phyloP scores from a whole-genome alignment of 2,888 invertebrate genomes.

The Amphipoea lucens region DNA sequence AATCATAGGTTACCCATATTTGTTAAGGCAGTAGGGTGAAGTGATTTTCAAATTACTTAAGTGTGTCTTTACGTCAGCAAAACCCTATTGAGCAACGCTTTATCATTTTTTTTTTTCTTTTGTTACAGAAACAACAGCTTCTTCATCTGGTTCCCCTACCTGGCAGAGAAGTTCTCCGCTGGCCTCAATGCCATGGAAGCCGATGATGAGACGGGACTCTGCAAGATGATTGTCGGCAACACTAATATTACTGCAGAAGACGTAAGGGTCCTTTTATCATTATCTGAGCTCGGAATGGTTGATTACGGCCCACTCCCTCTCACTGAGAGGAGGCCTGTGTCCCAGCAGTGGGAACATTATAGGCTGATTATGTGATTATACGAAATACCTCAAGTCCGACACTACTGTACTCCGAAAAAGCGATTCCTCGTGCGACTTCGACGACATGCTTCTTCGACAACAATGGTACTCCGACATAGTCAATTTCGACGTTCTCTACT shows the following conservation, averaged over 20 bases:
- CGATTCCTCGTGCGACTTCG: too few species aligned
- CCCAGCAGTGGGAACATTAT: too few species aligned
- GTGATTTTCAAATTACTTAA: not conserved
- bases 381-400: too few species aligned
- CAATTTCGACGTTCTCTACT: too few species aligned
- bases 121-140: conserved; percentile 82
- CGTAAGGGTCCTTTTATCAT: conserved; percentile 25
- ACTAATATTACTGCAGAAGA: conserved; percentile 41
- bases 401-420: too few species aligned
- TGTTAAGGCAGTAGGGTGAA: not conserved
- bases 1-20: not conserved
- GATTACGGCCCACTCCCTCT: too few species aligned
- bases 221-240: conserved; percentile 62
- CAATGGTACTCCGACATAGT: too few species aligned
- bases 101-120: not conserved
- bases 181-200: conserved; percentile 50
- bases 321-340: too few species aligned
- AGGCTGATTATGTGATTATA: too few species aligned
- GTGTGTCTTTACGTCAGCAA: not conserved
- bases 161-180: conserved; percentile 80
- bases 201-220: conserved; percentile 61
- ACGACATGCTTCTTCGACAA: too few species aligned
- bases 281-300: too few species aligned
- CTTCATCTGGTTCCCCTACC: conserved; percentile 87
- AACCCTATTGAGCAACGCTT: not conserved